A percentile compares a stretch with the other conserved stretches of the same genome.
Evolutionary conservation across 2,113 vertebrate species (phyloP).

Genomic region (Bufo bufo): DNA sequence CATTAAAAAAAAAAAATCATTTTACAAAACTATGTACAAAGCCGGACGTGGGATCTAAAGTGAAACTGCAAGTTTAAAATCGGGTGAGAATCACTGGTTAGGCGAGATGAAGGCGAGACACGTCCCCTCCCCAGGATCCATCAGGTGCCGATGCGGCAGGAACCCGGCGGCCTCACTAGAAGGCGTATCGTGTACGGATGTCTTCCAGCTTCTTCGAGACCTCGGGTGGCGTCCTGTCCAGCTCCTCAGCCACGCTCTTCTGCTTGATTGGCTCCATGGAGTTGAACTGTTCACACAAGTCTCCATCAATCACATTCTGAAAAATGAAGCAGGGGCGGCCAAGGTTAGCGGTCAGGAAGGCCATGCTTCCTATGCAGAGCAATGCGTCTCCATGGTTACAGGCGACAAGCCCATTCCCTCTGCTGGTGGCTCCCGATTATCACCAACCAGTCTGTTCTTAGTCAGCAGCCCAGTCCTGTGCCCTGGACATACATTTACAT

Average conservation of each 20-base stretch:
- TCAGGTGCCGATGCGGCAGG: no score
- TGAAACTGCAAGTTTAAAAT: not conserved
- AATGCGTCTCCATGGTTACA: not conserved
- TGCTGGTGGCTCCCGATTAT: no score
- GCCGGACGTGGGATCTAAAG: not conserved
- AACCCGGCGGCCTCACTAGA: conserved; percentile 72
- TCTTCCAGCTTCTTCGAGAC: conserved; percentile 99
- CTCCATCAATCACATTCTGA: conserved; percentile 97
- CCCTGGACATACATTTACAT: not conserved
- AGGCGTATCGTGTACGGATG: conserved; percentile 96
- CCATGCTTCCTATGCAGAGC: not conserved
- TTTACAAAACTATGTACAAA: conserved; percentile 82
- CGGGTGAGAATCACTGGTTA: not conserved
- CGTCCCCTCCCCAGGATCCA: not conserved
- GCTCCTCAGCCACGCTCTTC: conserved; percentile 94
- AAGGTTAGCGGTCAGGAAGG: not conserved
- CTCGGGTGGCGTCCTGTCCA: conserved; percentile 94
- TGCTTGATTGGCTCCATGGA: conserved; percentile 99
- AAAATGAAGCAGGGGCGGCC: not conserved
- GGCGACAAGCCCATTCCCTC: not conserved
- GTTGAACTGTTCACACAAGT: conserved; percentile 98
- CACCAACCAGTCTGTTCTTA: no score
- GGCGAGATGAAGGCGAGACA: not conserved
- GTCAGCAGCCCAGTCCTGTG: no score
- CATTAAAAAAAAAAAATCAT: conserved; percentile 45